phyloP scores from a whole-genome alignment of 2,113 vertebrate species.

The Canis aureus region DNA sequence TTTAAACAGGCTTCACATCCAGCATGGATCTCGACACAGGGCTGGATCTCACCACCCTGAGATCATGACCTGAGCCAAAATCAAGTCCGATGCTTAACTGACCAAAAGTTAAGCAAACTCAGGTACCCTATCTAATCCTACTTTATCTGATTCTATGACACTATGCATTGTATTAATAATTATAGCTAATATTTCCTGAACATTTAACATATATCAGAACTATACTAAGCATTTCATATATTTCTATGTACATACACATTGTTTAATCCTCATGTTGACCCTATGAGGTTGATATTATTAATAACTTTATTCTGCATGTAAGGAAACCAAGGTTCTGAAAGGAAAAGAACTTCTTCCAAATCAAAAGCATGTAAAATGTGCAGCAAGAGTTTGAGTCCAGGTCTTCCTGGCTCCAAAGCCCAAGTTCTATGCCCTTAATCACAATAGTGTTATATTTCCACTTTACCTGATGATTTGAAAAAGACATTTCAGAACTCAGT shows the following conservation, averaged over 20 bases:
- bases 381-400: not conserved
- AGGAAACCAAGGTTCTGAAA: constrained; percentile 25
- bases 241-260: not conserved
- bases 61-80: not conserved
- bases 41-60: not conserved
- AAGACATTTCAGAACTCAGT: constrained; percentile 30
- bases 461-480: constrained; percentile 46
- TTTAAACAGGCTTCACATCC: not conserved
- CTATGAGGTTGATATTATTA: not conserved
- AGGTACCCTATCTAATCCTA: not conserved
- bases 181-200: constrained; percentile 26
- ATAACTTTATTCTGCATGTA: constrained; percentile 36
- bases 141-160: not conserved
- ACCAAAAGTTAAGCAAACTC: not conserved
- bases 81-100: not conserved
- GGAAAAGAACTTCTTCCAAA: constrained; percentile 50
- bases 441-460: not conserved
- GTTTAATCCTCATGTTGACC: not conserved
- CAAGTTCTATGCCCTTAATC: not conserved
- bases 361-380: not conserved
- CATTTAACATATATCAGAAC: not conserved
- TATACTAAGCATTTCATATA: constrained; percentile 16
- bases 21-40: not conserved
- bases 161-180: not conserved
- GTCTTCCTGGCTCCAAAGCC: not conserved